Percentiles rank a stretch among this genome's conserved stretches.
phyloP scores from a whole-genome alignment of 2,797 vertebrate genomes.

The Sebastes reedi region DNA sequence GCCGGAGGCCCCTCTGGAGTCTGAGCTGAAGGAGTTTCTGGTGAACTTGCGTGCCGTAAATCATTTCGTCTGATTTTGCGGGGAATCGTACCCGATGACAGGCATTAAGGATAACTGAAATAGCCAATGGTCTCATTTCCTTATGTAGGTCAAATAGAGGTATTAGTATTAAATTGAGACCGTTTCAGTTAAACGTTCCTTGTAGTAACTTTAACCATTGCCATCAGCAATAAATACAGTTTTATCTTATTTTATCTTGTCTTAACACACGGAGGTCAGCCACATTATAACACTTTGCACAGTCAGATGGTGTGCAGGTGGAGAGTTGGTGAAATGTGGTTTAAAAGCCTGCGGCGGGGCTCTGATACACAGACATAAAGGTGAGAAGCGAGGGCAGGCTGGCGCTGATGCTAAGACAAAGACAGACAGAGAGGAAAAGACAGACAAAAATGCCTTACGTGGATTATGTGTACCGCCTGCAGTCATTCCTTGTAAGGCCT shows the following conservation, averaged over 20 bases:
- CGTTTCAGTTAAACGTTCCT: too few relatives aligned
- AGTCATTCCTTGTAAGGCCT: constrained; percentile 42
- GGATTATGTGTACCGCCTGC: constrained; percentile 43
- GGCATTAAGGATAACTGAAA: too few relatives aligned
- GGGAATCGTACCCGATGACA: rapidly evolving
- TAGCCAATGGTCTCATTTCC: too few relatives aligned
- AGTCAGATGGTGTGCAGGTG: neutral
- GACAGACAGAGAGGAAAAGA: constrained; percentile 10
- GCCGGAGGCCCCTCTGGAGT: too few relatives aligned
- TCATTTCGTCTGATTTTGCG: too few relatives aligned
- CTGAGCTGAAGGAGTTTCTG: too few relatives aligned
- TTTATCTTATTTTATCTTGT: neutral
- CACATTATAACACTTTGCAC: neutral
- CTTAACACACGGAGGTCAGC: neutral
- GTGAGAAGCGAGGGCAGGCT: neutral
- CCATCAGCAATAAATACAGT: neutral
- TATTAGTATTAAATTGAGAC: too few relatives aligned
- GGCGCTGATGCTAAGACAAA: constrained; percentile 9
- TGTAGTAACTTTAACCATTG: neutral
- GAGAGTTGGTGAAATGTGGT: neutral
- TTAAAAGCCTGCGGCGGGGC: neutral
- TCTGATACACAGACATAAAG: neutral
- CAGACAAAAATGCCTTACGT: neutral
- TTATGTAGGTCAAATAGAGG: too few relatives aligned
- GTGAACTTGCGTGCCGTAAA: too few relatives aligned